Evolutionary conservation across 2,113 vertebrate genomes (phyloP).

Genomic region (Heterocephalus glaber): DNA sequence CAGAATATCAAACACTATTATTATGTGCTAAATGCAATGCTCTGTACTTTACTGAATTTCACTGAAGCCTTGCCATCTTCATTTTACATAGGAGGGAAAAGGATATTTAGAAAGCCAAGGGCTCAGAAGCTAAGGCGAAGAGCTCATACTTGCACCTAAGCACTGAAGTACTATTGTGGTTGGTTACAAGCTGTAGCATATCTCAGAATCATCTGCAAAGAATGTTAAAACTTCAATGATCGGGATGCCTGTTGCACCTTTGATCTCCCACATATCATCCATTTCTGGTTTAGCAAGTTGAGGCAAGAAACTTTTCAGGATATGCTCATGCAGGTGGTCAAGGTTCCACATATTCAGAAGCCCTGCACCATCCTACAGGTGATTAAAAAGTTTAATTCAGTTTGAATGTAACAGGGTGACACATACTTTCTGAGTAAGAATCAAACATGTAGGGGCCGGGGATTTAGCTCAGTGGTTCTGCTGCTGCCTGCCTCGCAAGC

Average conservation of each 20-base stretch:
- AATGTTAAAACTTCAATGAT: neutral
- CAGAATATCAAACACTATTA: neutral
- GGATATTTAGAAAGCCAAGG: neutral
- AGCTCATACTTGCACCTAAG: no score
- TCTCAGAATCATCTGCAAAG: neutral
- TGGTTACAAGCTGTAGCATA: neutral
- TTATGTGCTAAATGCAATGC: neutral
- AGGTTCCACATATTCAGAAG: neutral
- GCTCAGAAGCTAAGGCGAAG: neutral
- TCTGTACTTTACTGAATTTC: neutral
- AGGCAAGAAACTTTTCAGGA: neutral
- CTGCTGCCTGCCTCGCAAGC: no score
- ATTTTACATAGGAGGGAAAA: neutral
- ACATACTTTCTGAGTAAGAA: neutral
- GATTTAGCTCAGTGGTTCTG: no score
- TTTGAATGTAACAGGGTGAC: neutral
- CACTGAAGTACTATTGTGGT: fast-evolving
- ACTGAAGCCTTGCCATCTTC: neutral
- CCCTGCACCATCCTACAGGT: neutral
- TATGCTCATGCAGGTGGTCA: no score
- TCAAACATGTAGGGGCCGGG: no score
- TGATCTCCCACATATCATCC: fast-evolving
- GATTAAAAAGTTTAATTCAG: neutral
- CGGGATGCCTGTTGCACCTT: fast-evolving
- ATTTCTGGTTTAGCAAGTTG: neutral